Percentiles rank a stretch among this genome's conserved stretches.
These are phyloP conservation scores for Anolis apletophallus DNA, from an alignment of 2,797 vertebrate genomes.

Conservation along the genomic window DNA sequence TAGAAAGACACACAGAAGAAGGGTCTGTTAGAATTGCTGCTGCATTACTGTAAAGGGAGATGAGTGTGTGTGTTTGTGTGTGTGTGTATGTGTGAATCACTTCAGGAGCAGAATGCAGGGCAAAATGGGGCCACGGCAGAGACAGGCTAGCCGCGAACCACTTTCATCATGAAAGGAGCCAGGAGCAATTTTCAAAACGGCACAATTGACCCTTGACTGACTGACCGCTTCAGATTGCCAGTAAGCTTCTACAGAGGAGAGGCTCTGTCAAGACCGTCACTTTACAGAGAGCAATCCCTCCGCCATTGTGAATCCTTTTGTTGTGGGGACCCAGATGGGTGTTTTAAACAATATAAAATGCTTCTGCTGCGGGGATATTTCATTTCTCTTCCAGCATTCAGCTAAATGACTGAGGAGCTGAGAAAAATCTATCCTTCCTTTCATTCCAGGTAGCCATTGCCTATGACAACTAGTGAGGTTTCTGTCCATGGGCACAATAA, in stretches of 20 bases:
- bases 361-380: background rate
- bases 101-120: constrained; percentile 5
- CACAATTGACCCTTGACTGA: constrained; percentile 44
- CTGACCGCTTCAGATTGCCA: constrained; percentile 34
- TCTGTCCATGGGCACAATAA: too few species aligned
- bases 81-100: background rate
- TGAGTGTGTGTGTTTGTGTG: background rate
- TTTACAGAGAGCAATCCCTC: constrained; percentile 34
- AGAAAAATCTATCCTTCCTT: background rate
- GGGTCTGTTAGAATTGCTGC: constrained; percentile 15
- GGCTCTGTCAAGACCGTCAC: constrained; percentile 15
- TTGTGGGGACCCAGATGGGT: constrained; percentile 2
- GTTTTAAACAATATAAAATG: background rate
- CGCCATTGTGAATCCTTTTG: constrained; percentile 26
- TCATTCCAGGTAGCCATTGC: background rate
- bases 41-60: constrained; percentile 4
- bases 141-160: background rate
- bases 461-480: too few species aligned
- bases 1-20: constrained; percentile 11
- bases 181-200: constrained; percentile 36
- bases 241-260: constrained; percentile 26
- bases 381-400: background rate
- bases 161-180: constrained; percentile 39
- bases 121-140: constrained; percentile 1
- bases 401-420: background rate